Percentiles rank a stretch among this genome's conserved stretches.
Evolutionary conservation across 2,113 vertebrate species (phyloP).

Genomic region (human): GRCh38 chr11:22094501-22095000

Average conservation of each 20-base stretch:
- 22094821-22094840: not conserved
- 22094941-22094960: not conserved
- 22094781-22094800: not conserved
- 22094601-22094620: not conserved
- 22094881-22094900: not conserved
- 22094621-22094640: not conserved
- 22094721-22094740: not conserved
- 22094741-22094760: not conserved
- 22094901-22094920: not conserved
- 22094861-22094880: not conserved
- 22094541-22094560: not conserved
- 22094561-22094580: not conserved
- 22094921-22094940: not conserved
- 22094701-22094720: not conserved
- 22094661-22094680: not conserved
- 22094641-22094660: not conserved
- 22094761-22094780: not conserved
- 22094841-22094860: too few relatives aligned
- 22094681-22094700: not conserved
- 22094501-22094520: not conserved
- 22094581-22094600: not conserved
- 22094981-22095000: not conserved
- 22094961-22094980: not conserved
- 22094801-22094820: not conserved
- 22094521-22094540: not conserved